These are phyloP conservation scores for Noctua janthe DNA, from an alignment of 2,888 invertebrate species.

Conservation along the genomic window DNA sequence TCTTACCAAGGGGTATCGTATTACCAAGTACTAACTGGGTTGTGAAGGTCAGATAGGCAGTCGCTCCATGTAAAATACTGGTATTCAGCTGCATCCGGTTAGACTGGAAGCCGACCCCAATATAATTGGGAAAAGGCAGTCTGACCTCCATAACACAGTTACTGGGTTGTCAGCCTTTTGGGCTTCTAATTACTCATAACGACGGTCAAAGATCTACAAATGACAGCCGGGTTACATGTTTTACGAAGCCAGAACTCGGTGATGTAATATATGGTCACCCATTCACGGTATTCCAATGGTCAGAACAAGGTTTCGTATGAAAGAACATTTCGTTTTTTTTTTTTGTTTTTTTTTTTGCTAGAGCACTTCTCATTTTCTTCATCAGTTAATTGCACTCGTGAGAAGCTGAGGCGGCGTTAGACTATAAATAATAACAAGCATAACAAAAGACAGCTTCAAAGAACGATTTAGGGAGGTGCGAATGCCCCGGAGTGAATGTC, in stretches of 20 bases:
- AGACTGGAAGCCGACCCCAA: too few species aligned
- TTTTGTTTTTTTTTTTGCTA: not conserved
- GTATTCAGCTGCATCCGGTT: too few species aligned
- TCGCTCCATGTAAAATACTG: too few species aligned
- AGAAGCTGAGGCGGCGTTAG: not conserved
- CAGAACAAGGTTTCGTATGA: not conserved
- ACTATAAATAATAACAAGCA: not conserved
- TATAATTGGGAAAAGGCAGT: not conserved
- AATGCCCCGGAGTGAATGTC: constrained; percentile 4
- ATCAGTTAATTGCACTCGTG: not conserved
- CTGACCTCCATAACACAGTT: not conserved
- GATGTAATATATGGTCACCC: not conserved
- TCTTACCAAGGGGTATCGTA: too few species aligned
- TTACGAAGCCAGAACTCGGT: not conserved
- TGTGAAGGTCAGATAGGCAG: too few species aligned
- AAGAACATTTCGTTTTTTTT: not conserved
- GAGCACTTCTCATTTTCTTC: not conserved
- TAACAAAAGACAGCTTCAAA: not conserved
- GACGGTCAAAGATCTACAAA: not conserved
- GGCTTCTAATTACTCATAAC: not conserved
- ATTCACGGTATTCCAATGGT: not conserved
- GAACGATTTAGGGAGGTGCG: not conserved
- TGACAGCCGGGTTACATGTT: not conserved
- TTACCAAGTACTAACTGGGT: too few species aligned
- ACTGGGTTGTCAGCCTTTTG: not conserved